These are phyloP conservation scores for Urosaurus nigricauda DNA, from an alignment of 2,797 vertebrate species.

Conservation along the genomic window DNA sequence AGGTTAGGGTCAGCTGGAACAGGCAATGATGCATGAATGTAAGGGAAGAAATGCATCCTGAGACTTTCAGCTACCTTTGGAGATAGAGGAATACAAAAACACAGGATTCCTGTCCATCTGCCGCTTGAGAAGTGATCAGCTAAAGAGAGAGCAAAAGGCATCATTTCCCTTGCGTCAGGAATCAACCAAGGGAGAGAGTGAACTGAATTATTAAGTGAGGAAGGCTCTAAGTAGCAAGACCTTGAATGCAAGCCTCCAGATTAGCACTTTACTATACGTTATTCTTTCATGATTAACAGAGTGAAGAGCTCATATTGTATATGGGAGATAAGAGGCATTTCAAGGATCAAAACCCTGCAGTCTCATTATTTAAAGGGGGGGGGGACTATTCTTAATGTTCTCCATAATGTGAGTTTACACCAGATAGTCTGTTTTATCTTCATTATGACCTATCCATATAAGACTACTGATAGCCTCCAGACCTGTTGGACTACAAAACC, in stretches of 20 bases:
- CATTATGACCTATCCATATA: not conserved
- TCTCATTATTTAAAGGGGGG: not conserved
- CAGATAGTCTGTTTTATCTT: not conserved
- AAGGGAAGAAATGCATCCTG: not conserved
- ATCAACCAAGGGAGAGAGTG: not conserved
- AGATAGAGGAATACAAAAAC: too few relatives aligned
- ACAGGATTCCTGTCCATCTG: not conserved
- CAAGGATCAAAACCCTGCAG: conserved; percentile 30
- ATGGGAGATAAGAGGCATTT: conserved; percentile 38
- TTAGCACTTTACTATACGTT: conserved; percentile 2
- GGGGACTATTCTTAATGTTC: not conserved
- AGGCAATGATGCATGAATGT: not conserved
- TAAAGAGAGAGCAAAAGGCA: not conserved
- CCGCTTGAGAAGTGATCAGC: not conserved
- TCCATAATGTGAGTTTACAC: conserved; percentile 32
- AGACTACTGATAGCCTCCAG: not conserved
- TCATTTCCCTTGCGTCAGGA: not conserved
- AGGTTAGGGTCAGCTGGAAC: not conserved
- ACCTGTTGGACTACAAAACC: too few relatives aligned
- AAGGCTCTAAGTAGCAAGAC: conserved; percentile 13
- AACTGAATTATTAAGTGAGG: conserved; percentile 25
- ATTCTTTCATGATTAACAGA: conserved; percentile 41
- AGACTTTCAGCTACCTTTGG: not conserved
- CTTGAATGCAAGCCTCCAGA: conserved; percentile 18
- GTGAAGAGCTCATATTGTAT: conserved; percentile 34